Percentiles rank a stretch among this genome's conserved stretches.
Evolutionary conservation across 2,113 vertebrate species (phyloP).

Genomic region (Corythoichthys intestinalis): DNA sequence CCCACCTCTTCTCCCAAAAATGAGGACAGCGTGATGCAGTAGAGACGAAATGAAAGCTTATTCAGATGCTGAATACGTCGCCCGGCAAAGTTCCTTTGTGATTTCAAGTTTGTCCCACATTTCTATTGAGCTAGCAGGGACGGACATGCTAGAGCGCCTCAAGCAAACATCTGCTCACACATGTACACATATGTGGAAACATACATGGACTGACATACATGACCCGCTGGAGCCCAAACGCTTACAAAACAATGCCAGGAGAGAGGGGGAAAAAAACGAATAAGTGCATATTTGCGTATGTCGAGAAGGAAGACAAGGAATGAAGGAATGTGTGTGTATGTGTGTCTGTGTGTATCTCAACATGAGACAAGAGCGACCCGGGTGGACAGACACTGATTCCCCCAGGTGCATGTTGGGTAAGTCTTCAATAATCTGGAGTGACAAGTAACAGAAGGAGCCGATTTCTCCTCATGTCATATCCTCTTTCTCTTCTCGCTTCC

Average conservation of each 20-base stretch:
- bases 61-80: constrained; percentile 45
- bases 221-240: constrained; percentile 37
- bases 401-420: constrained; percentile 77
- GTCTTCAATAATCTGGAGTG: constrained; percentile 77
- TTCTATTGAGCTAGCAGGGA: constrained; percentile 63
- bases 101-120: constrained; percentile 62
- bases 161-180: constrained; percentile 74
- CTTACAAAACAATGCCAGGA: constrained; percentile 13
- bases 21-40: constrained; percentile 43
- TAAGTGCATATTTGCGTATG: constrained; percentile 33
- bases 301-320: constrained; percentile 19
- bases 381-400: constrained; percentile 73
- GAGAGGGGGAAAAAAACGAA: constrained; percentile 5
- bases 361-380: constrained; percentile 63
- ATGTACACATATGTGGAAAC: constrained; percentile 66
- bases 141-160: constrained; percentile 60
- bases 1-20: constrained; percentile 22
- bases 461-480: constrained; percentile 75
- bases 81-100: constrained; percentile 63
- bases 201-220: constrained; percentile 54
- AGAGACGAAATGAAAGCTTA: constrained; percentile 51
- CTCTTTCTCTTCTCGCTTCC: constrained; percentile 73
- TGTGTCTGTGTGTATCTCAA: constrained; percentile 43
- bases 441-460: constrained; percentile 77
- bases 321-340: constrained; percentile 16